Conservation (phyloP, 2,113 vertebrate species). For the Perca flavescens region DNA sequence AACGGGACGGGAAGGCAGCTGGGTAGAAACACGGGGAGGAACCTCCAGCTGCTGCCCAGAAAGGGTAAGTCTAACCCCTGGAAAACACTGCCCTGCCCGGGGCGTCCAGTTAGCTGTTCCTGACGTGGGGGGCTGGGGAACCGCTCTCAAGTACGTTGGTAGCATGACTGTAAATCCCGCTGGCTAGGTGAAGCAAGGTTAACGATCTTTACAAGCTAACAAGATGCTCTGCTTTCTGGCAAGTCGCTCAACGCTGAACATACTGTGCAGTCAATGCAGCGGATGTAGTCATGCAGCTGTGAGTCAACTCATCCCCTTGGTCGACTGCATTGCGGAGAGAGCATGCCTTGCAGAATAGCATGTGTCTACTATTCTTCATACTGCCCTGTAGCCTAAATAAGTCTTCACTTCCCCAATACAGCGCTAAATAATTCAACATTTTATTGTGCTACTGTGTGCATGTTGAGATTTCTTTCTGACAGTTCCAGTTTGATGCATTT, state of each 20-base stretch:
- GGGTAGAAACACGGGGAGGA: slow-evolving; percentile 20
- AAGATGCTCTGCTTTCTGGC: not conserved
- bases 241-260: not conserved
- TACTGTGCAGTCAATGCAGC: not conserved
- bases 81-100: slow-evolving; percentile 29
- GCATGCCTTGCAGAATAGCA: slow-evolving; percentile 35
- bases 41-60: slow-evolving; percentile 42
- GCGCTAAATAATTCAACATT: not conserved
- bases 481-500: not conserved
- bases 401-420: not conserved
- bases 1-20: slow-evolving; percentile 18
- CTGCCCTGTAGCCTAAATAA: not conserved
- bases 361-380: slow-evolving; percentile 14
- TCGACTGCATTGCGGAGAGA: slow-evolving; percentile 76
- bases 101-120: slow-evolving; percentile 12
- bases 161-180: slow-evolving; percentile 2
- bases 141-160: slow-evolving; percentile 4
- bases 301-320: slow-evolving; percentile 46
- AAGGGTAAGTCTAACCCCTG: slow-evolving; percentile 53
- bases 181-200: slow-evolving; percentile 31
- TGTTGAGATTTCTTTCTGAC: not conserved
- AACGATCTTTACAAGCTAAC: not conserved
- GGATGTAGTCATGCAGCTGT: slow-evolving; percentile 43
- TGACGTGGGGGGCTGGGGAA: slow-evolving; percentile 29
- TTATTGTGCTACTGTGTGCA: not conserved